Evolutionary conservation across 2,888 invertebrate species (phyloP), one percentile per base, ranked within the genome.

Genomic region (Halictus quadricinctus): DNA sequence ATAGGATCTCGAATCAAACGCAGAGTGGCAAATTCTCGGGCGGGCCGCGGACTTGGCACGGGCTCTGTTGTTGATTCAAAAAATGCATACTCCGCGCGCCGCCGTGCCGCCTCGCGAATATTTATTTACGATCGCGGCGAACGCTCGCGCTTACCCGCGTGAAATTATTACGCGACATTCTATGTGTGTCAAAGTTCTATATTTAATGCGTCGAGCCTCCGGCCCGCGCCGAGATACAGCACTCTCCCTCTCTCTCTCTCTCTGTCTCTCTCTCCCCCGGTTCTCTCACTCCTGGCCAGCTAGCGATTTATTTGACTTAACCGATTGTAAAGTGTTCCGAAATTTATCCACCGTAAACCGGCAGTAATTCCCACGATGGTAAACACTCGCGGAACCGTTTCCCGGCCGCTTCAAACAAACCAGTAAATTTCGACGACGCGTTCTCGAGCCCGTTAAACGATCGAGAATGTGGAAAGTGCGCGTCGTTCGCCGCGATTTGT

Each of bases 301-400:
- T 46, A 21, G 80, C 77, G 80, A 85, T 85, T 86, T 86, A 86
- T 85, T 85, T 85, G 85, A 72, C 80, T 85, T 78, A 77, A 81
- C 70, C 70, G 76, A n/a, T 50, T 70, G 82, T 75, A 82, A 85
- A 80, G 74, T 77, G 79, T 18, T 72, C 29, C 12, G 86, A 70
- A 80, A 86, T 82, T 82, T 82, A 81, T 81, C 58, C 76, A 75
- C 81, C 76, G 76, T 82, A 82, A 86, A 85, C 69, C 64, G 81
- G 85, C 72, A 73, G 72, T 85, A 74, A 85, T 78, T 82, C 75
- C 72, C 29, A 5, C 21, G 54, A 29, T 79, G 79, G 73, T 72
- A 81, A 85, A 81, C 81, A 72, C 80, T 80, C 74, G 43, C 13
- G n/a, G 48, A 25, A 29, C 50, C 64, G 36, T 77, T 73, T 58